These are phyloP conservation scores for Tympanuchus pallidicinctus DNA, from an alignment of 2,113 vertebrate species.

Conservation along the genomic window DNA sequence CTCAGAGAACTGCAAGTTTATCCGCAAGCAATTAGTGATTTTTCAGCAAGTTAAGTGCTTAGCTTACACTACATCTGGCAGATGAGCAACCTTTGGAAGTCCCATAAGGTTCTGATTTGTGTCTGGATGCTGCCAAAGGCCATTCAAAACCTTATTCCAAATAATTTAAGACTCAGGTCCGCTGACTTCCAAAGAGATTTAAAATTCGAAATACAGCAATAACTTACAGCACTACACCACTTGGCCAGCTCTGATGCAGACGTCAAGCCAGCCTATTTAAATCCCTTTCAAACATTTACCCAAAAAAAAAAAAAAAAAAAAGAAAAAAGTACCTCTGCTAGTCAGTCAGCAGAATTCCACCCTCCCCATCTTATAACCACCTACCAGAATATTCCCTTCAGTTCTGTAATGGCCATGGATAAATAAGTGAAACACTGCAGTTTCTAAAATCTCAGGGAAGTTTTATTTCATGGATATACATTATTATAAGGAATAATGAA, in stretches of 20 bases:
- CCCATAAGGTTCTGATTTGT: background rate
- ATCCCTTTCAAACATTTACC: background rate
- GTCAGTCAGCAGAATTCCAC: background rate
- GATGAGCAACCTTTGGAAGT: background rate
- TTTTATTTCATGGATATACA: background rate
- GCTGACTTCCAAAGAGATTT: constrained; percentile 12
- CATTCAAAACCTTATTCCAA: constrained; percentile 1
- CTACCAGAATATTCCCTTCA: background rate
- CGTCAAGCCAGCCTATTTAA: background rate
- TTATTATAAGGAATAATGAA: background rate
- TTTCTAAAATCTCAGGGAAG: background rate
- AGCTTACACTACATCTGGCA: background rate
- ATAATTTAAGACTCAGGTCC: constrained; percentile 17
- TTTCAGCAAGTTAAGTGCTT: constrained; percentile 13
- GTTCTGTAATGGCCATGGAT: background rate
- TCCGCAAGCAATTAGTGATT: background rate
- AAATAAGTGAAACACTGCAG: background rate
- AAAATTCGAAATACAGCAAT: constrained; percentile 35
- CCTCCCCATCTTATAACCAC: background rate
- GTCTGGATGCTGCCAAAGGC: constrained; percentile 21
- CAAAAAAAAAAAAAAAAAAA: background rate
- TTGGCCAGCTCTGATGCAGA: background rate
- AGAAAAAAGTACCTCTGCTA: background rate
- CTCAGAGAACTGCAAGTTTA: background rate
- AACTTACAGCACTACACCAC: background rate